Evolutionary conservation across 2,113 vertebrate genomes (phyloP).

Genomic region (Gnathonemus longibarbis): DNA sequence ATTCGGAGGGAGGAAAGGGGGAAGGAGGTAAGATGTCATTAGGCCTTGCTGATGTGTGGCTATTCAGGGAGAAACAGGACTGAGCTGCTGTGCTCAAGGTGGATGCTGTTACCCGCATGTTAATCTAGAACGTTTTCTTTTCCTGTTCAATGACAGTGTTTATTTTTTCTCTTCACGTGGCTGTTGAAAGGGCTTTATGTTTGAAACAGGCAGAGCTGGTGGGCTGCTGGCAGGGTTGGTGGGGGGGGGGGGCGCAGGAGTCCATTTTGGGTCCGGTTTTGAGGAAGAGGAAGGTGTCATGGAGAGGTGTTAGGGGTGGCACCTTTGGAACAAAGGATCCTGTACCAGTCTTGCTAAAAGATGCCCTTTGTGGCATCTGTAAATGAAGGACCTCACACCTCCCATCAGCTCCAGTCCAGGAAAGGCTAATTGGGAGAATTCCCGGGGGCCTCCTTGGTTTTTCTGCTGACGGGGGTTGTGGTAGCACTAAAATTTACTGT

Average conservation of each 20-base stretch:
- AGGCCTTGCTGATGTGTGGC: not conserved
- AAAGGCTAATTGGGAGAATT: not conserved
- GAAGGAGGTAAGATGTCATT: constrained; percentile 16
- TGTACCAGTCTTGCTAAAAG: not conserved
- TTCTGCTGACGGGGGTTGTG: not conserved
- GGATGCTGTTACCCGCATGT: not conserved
- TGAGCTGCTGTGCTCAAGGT: not conserved
- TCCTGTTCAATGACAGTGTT: not conserved
- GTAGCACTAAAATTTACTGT: not conserved
- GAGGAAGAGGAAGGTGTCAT: not conserved
- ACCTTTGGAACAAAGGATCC: not conserved
- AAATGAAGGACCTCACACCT: not conserved
- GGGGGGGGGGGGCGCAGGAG: not conserved
- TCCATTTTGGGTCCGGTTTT: not conserved
- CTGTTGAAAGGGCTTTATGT: not conserved
- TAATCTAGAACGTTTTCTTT: constrained; percentile 8
- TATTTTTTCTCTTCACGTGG: not conserved
- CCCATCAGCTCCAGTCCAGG: not conserved
- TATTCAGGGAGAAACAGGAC: not conserved
- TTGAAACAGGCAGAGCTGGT: not conserved
- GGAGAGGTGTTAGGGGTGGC: not conserved
- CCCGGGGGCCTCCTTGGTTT: not conserved
- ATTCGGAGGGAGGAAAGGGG: constrained; percentile 7
- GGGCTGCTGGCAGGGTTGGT: not conserved
- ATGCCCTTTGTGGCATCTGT: not conserved